Evolutionary conservation across 2,888 invertebrate genomes (phyloP).

Genomic region (Aethes cnicana): DNA sequence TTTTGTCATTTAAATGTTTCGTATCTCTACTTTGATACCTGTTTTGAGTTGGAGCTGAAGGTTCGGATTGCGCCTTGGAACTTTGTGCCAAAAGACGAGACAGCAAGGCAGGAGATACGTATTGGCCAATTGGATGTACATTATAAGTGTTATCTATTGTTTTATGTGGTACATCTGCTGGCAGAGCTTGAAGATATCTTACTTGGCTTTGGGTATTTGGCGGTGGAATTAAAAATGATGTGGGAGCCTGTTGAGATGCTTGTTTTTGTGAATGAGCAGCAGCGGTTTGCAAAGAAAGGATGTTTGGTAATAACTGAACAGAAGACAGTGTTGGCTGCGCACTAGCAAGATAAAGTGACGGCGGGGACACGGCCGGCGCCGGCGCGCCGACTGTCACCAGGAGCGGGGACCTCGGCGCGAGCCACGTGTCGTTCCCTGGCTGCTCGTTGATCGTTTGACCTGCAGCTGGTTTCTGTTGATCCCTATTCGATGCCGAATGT

Average conservation of each 20-base stretch:
- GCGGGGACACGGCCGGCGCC: not conserved
- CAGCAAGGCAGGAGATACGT: conserved; percentile 1
- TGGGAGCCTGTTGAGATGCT: conserved; percentile 27
- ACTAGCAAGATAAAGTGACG: not conserved
- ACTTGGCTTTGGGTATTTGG: conserved; percentile 5
- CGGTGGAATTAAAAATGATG: conserved; percentile 5
- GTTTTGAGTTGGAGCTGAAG: not conserved
- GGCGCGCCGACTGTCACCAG: conserved; percentile 8
- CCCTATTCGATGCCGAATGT: not conserved
- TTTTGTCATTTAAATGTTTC: conserved; percentile 51
- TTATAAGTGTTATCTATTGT: conserved; percentile 1
- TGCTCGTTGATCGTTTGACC: not conserved
- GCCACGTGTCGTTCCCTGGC: not conserved
- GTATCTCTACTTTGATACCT: conserved; percentile 3
- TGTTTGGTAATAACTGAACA: not conserved
- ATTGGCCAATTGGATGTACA: conserved; percentile 4
- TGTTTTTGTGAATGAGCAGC: conserved; percentile 10
- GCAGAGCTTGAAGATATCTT: not conserved
- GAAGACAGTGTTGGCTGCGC: conserved; percentile 4
- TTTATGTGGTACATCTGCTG: not conserved
- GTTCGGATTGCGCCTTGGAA: conserved; percentile 3
- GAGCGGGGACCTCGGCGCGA: conserved; percentile 4
- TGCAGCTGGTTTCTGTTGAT: not conserved
- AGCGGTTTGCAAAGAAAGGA: not conserved
- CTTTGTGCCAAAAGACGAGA: conserved; percentile 16